Conservation (phyloP, 2,797 vertebrate species). For the Austrolebias charrua region DNA sequence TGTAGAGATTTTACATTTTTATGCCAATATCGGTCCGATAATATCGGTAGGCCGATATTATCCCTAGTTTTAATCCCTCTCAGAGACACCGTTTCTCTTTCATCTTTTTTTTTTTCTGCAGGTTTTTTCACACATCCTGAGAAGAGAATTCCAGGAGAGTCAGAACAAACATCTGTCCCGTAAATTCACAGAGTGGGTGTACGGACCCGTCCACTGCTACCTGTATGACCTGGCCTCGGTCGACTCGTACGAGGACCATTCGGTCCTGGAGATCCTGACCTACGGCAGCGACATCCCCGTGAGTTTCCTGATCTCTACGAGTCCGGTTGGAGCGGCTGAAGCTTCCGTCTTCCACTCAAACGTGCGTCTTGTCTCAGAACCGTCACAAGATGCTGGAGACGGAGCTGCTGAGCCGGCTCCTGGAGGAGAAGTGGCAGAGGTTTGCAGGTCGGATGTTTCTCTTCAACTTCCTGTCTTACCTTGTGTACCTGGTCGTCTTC, state of each 20-base stretch:
- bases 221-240: constrained; percentile 90
- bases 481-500: constrained; percentile 86
- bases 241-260: constrained; percentile 88
- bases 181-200: constrained; percentile 97
- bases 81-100: neutral
- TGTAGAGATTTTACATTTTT: no score
- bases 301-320: constrained; percentile 55
- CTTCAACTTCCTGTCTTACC: constrained; percentile 87
- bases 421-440: constrained; percentile 92
- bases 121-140: constrained; percentile 92
- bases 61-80: neutral
- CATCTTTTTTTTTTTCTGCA: constrained; percentile 58
- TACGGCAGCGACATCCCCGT: constrained; percentile 90
- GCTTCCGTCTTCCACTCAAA: neutral
- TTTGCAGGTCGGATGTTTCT: constrained; percentile 87
- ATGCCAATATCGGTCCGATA: no score
- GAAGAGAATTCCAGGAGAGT: constrained; percentile 86
- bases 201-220: constrained; percentile 90
- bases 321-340: neutral
- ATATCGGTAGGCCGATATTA: no score
- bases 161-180: constrained; percentile 89
- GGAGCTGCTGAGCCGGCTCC: constrained; percentile 87
- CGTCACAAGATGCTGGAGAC: constrained; percentile 92
- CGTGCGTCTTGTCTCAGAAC: constrained; percentile 77
- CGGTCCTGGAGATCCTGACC: constrained; percentile 89